Conservation (phyloP, 2,113 vertebrate species). For the Atherinomorus stipes region DNA sequence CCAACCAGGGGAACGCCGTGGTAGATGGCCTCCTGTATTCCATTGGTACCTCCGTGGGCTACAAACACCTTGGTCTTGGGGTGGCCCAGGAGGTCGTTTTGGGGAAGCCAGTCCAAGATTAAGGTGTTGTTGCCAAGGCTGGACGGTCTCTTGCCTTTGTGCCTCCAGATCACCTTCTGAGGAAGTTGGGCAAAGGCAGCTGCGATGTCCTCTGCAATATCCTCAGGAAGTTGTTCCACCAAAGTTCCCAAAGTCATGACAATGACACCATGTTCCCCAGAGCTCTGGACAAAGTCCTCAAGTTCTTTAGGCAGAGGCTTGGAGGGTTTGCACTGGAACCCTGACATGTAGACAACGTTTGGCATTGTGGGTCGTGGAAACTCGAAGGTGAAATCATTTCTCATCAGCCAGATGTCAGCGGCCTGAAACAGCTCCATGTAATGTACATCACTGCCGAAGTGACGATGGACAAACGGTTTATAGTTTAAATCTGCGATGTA, state of each 20-base stretch:
- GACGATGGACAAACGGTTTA: conserved; percentile 56
- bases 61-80: conserved; percentile 69
- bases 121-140: conserved; percentile 67
- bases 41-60: conserved; percentile 77
- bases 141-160: conserved; percentile 65
- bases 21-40: conserved; percentile 72
- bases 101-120: conserved; percentile 70
- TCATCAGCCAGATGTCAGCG: conserved; percentile 77
- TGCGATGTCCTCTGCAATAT: conserved; percentile 61
- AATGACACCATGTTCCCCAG: conserved; percentile 70
- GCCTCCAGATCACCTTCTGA: conserved; percentile 72
- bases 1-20: conserved; percentile 70
- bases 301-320: conserved; percentile 66
- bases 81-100: conserved; percentile 76
- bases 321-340: conserved; percentile 75
- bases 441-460: conserved; percentile 60
- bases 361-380: conserved; percentile 75
- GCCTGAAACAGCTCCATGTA: conserved; percentile 76
- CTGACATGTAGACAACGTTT: conserved; percentile 73
- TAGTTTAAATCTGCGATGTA: conserved; percentile 42
- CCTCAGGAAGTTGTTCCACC: conserved; percentile 63
- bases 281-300: conserved; percentile 66
- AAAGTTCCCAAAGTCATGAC: conserved; percentile 73
- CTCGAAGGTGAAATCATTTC: conserved; percentile 74
- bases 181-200: conserved; percentile 70